Evolutionary conservation across 2,113 vertebrate species (phyloP).

Genomic region (Gorsachius goisagi): DNA sequence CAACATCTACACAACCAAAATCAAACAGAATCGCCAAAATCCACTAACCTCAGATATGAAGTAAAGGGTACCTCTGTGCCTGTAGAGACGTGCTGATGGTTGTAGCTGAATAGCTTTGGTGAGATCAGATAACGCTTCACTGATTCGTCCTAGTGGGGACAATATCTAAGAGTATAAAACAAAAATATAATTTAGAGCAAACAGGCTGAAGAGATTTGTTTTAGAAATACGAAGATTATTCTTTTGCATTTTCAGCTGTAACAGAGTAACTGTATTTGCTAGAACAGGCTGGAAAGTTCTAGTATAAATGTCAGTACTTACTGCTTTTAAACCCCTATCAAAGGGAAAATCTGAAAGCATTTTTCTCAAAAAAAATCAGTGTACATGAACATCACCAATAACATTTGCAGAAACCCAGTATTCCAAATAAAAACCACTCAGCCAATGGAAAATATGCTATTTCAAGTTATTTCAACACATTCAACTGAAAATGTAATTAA

Average conservation of each 20-base stretch:
- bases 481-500: neutral
- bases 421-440: neutral
- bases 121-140: conserved; percentile 90
- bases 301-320: neutral
- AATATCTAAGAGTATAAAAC: conserved; percentile 81
- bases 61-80: conserved; percentile 91
- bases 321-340: neutral
- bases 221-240: neutral
- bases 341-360: neutral
- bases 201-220: neutral
- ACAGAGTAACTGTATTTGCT: neutral
- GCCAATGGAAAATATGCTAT: neutral
- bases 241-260: neutral
- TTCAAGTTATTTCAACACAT: neutral
- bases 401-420: neutral
- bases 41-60: conserved; percentile 94
- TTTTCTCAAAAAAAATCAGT: neutral
- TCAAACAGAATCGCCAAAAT: neutral
- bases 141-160: conserved; percentile 92
- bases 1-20: neutral
- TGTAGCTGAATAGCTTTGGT: conserved; percentile 95
- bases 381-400: neutral
- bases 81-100: conserved; percentile 91
- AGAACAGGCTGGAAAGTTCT: neutral
- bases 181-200: neutral